These are phyloP conservation scores for Xylocopa sonorina DNA, from an alignment of 1,140 invertebrate species.

Conservation along the genomic window DNA sequence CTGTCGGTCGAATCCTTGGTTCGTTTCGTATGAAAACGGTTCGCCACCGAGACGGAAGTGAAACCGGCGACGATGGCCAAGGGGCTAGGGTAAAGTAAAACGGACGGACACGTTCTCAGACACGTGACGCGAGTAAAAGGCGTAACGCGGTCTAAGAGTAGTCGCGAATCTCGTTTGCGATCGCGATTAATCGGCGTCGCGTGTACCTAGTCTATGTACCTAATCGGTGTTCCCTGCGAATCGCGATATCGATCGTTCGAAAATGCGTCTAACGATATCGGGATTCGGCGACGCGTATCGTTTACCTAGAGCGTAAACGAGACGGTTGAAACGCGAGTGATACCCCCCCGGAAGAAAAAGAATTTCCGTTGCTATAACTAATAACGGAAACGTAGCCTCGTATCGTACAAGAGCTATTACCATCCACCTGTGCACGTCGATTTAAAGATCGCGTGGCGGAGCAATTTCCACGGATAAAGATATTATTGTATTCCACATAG, in stretches of 20 bases:
- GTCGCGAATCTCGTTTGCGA: conserved; percentile 1
- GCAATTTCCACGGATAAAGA: conserved; percentile 5
- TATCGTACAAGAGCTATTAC: too few species aligned
- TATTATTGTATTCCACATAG: background rate
- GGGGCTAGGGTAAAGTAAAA: background rate
- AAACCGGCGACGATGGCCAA: background rate
- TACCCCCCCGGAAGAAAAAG: background rate
- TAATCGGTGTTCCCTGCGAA: too few species aligned
- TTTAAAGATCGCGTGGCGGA: background rate
- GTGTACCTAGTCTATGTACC: too few species aligned
- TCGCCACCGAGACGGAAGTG: background rate
- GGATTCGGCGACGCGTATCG: conserved; percentile 1
- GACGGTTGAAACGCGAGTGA: background rate
- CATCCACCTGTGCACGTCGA: too few species aligned
- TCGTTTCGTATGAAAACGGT: conserved; percentile 52
- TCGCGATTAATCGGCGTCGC: conserved; percentile 9
- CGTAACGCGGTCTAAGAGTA: conserved; percentile 16
- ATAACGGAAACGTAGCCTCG: conserved; percentile 44
- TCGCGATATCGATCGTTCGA: too few species aligned
- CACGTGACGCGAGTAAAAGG: conserved; percentile 68
- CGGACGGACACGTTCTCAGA: conserved; percentile 60
- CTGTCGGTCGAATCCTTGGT: too few species aligned
- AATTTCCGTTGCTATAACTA: conserved; percentile 1
- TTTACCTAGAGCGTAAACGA: background rate
- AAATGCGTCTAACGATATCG: background rate